Evolutionary conservation across 2,888 invertebrate species (phyloP).

Genomic region (Mythimna albipuncta): DNA sequence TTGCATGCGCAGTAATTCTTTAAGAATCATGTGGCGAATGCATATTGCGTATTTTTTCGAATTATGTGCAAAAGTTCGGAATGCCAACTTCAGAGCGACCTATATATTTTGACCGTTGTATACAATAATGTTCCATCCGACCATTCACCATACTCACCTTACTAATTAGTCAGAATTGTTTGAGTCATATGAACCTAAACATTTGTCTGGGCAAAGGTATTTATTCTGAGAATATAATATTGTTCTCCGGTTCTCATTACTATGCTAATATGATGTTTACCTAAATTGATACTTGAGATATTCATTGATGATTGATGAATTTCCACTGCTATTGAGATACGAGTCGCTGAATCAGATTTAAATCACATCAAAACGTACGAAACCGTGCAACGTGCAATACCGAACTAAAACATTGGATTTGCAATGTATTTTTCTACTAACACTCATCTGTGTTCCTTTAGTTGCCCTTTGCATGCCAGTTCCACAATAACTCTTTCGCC

Average conservation of each 20-base stretch:
- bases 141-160: not conserved
- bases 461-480: no score
- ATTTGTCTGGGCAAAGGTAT: not conserved
- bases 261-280: not conserved
- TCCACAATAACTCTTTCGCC: no score
- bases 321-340: not conserved
- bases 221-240: not conserved
- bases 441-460: no score
- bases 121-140: no score
- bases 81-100: no score
- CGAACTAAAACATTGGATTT: not conserved
- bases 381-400: no score
- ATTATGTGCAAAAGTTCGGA: no score
- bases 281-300: not conserved
- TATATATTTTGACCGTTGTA: no score
- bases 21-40: no score
- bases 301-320: not conserved
- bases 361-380: not conserved
- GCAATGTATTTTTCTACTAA: no score
- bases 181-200: not conserved
- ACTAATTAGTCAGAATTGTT: not conserved
- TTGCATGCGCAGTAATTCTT: no score
- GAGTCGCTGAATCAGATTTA: not conserved
- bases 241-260: not conserved
- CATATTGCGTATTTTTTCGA: no score